These are phyloP conservation scores for Ylistrum balloti DNA, from an alignment of 1,140 invertebrate species.

Conservation along the genomic window DNA sequence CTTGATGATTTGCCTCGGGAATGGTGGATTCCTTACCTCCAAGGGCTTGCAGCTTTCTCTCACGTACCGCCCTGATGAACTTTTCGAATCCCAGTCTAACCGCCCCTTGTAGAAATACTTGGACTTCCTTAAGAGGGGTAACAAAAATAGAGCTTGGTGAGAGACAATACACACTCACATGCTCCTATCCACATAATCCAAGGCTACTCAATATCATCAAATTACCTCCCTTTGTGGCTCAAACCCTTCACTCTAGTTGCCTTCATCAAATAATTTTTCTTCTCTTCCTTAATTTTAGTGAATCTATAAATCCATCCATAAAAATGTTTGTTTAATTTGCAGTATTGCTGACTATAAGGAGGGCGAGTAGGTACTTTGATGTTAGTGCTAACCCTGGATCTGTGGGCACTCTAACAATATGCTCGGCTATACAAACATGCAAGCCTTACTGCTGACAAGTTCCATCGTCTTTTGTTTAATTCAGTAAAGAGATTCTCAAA, in stretches of 20 bases:
- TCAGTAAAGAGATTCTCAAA: background rate
- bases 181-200: slow-evolving; percentile 58
- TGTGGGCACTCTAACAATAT: background rate
- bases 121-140: slow-evolving; percentile 76
- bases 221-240: slow-evolving; percentile 1
- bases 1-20: background rate
- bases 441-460: background rate
- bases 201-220: background rate
- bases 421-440: slow-evolving; percentile 4
- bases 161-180: slow-evolving; percentile 60
- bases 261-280: background rate
- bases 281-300: background rate
- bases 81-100: slow-evolving; percentile 82
- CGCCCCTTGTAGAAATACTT: slow-evolving; percentile 82
- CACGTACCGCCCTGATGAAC: slow-evolving; percentile 80
- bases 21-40: slow-evolving; percentile 86
- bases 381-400: background rate
- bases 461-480: background rate
- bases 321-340: background rate
- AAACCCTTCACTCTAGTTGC: no score
- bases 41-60: slow-evolving; percentile 97
- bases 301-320: background rate
- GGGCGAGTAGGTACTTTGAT: background rate
- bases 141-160: slow-evolving; percentile 54
- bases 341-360: no score